Base-by-base conservation (phyloP, 2,797 vertebrate genomes). In the Dromococcyx pavoninus region DNA sequence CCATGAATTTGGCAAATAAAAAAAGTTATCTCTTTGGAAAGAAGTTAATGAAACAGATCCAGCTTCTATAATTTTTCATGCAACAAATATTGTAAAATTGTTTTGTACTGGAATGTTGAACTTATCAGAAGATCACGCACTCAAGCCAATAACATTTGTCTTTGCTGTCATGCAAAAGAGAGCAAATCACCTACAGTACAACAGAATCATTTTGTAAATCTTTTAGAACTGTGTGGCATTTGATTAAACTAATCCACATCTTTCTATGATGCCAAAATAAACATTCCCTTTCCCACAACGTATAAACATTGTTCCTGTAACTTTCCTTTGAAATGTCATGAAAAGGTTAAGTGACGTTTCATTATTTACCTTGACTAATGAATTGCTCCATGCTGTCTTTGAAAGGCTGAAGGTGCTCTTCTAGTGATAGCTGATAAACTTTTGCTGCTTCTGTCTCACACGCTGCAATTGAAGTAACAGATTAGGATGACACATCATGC, bases 361-460 rank as follows among this genome's bases (percentile, higher is more conserved):
- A 91, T 91, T 94, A 96, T 94, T 97, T 98, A 99, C 99, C 99
- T 98, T 99, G 98, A 97, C 96, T 95, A 60, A 99, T 98, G 96
- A 99, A 99, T n/a, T 97, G 98, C 21, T 99, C 99, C 99, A 99
- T 99, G 95, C 98, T 98, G 93, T 98, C 98, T 98, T 99, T 99
- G 96, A 99, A 99, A 85, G 99, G 99, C 93, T 99, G 99, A 80
- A 99, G 97, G 95, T 99, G 98, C 43, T 99, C 99, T 75, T 98
- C 98, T 32, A 98, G 98, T 24, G 99, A 99, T 76, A 98, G 98
- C 73, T 98, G 98, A 96, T 98, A 99, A 62, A 99, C 99, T 95
- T 99, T 99, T 66, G 98, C 98, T 9, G 99, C 98, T 97, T 99
- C 99, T 70, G 98, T 98, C 64, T 98, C 99, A 96, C 99, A 99